Evolutionary conservation across 2,797 vertebrate species (phyloP).

Genomic region (Phataginus tetradactyla): DNA sequence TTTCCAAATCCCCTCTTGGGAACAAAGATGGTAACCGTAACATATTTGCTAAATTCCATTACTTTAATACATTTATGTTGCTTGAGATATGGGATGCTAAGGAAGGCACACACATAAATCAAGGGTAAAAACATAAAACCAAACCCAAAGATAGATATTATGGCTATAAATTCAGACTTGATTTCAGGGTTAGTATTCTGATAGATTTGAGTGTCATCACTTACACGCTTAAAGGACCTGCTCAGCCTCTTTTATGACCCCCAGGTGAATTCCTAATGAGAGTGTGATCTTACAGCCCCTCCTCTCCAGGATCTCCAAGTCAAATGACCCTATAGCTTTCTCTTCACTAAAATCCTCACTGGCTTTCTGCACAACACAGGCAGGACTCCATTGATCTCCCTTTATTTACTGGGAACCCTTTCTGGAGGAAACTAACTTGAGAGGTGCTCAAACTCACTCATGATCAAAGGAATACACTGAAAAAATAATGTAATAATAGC

Average conservation of each 20-base stretch:
- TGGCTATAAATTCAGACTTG: conserved; percentile 70
- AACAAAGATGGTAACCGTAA: conserved; percentile 78
- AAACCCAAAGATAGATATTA: conserved; percentile 76
- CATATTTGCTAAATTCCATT: conserved; percentile 81
- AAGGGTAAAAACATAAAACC: conserved; percentile 71
- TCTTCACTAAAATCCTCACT: not conserved
- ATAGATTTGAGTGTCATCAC: conserved; percentile 54
- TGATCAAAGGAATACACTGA: not conserved
- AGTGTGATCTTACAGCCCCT: not conserved
- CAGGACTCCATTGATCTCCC: not conserved
- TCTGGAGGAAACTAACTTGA: not conserved
- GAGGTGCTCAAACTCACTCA: not conserved
- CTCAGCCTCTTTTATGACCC: not conserved
- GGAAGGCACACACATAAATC: conserved; percentile 53
- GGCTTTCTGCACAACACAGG: not conserved
- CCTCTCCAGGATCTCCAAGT: not conserved
- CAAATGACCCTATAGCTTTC: not conserved
- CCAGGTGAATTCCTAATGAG: not conserved
- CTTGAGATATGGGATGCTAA: conserved; percentile 59
- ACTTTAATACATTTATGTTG: conserved; percentile 66
- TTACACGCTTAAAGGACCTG: conserved; percentile 5
- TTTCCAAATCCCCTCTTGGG: conserved; percentile 77
- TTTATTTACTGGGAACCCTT: not conserved
- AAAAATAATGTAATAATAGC: not conserved
- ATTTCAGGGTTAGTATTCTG: conserved; percentile 69